Conservation (phyloP, 2,888 invertebrate genomes). For the Cosmia pyralina region DNA sequence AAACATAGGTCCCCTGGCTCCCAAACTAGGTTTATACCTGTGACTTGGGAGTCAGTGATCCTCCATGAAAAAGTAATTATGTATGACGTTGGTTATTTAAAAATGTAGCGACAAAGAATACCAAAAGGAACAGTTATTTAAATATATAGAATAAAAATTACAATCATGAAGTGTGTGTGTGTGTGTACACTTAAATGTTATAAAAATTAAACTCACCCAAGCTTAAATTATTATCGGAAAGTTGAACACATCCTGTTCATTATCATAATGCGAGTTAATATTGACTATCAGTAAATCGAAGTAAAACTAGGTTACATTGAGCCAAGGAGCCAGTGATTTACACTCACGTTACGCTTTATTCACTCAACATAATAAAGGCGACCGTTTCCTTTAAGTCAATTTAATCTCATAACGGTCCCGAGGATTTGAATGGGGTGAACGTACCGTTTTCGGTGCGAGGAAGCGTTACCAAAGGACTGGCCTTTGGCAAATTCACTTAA, state of each 20-base stretch:
- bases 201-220: conserved; percentile 12
- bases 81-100: no score
- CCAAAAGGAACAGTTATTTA: no score
- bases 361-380: conserved; percentile 34
- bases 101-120: no score
- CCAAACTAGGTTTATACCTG: no score
- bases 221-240: conserved; percentile 17
- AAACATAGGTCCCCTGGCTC: no score
- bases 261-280: conserved; percentile 42
- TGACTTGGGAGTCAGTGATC: no score
- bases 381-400: conserved; percentile 53
- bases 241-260: conserved; percentile 48
- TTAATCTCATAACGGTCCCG: conserved; percentile 59
- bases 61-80: no score
- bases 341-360: conserved; percentile 38
- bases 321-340: conserved; percentile 35
- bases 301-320: conserved; percentile 40
- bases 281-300: conserved; percentile 24
- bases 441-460: conserved; percentile 46
- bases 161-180: no score
- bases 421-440: conserved; percentile 59
- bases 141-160: no score
- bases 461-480: conserved; percentile 39
- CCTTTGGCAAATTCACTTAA: conserved; percentile 47
- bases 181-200: no score